phyloP scores from a whole-genome alignment of 2,797 vertebrate genomes.

The Hirundo rustica region DNA sequence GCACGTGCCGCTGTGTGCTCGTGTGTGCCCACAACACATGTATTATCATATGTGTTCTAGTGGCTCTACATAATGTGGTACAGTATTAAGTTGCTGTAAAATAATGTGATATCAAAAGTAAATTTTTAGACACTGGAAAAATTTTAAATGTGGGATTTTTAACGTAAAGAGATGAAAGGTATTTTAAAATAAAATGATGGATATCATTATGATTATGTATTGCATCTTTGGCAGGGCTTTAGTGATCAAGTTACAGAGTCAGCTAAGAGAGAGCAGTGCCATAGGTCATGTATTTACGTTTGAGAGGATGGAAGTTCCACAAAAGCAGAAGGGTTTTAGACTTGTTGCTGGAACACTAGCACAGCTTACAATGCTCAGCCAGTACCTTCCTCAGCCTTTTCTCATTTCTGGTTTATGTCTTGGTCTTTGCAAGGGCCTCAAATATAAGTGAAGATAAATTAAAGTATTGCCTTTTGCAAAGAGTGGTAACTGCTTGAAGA shows the following conservation, averaged over 20 bases:
- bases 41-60: rapidly evolving
- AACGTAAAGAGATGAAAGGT: not conserved
- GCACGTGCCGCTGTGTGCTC: rapidly evolving
- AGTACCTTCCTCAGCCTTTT: not conserved
- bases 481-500: not conserved
- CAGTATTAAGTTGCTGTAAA: not conserved
- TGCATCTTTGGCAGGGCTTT: not conserved
- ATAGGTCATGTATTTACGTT: not conserved
- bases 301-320: not conserved
- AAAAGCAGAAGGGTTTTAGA: not conserved
- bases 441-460: not conserved
- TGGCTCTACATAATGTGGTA: not conserved
- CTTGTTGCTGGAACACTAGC: not conserved
- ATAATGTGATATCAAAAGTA: not conserved
- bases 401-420: not conserved
- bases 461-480: not conserved
- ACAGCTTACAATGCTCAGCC: not conserved
- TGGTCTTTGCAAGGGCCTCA: not conserved
- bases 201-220: not conserved
- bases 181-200: not conserved
- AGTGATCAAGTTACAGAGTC: not conserved
- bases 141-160: not conserved
- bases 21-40: not conserved
- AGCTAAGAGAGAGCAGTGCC: not conserved
- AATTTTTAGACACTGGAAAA: not conserved